Percentiles rank a stretch among this genome's conserved stretches.
Conservation (phyloP, 2,888 invertebrate species). For the Ormyrus rosae region DNA sequence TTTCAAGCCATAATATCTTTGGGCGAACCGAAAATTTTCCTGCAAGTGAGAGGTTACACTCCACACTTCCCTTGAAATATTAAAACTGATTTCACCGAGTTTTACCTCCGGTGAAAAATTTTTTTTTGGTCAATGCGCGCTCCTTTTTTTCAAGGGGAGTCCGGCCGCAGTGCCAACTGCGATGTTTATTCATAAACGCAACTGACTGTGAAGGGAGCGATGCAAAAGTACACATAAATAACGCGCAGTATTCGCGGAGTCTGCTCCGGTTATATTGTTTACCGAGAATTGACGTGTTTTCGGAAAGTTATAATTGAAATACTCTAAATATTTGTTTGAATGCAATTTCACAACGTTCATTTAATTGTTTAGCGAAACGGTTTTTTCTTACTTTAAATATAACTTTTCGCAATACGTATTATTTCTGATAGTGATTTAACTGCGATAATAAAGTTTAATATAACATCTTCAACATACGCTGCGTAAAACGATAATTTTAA, state of each 20-base stretch:
- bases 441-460: too few relatives aligned
- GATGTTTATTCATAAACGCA: constrained; percentile 38
- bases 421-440: not conserved
- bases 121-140: not conserved
- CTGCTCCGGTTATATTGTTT: constrained; percentile 8
- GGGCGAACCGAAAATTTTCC: constrained; percentile 4
- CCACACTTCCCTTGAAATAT: constrained; percentile 7
- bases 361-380: too few relatives aligned
- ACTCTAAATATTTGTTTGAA: not conserved
- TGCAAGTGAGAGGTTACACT: not conserved
- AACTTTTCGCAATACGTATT: not conserved
- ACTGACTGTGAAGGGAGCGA: not conserved
- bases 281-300: not conserved
- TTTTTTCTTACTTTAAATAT: too few relatives aligned
- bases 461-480: too few relatives aligned
- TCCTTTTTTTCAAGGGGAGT: not conserved
- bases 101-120: not conserved
- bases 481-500: too few relatives aligned
- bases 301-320: not conserved
- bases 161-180: not conserved
- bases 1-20: not conserved
- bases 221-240: constrained; percentile 9
- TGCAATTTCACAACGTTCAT: not conserved
- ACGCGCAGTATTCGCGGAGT: constrained; percentile 11
- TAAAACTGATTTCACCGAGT: constrained; percentile 14